A percentile compares a stretch with the other conserved stretches of the same genome.
These are phyloP conservation scores for Halcyon badia DNA, from an alignment of 2,797 vertebrate species.

Conservation along the genomic window DNA sequence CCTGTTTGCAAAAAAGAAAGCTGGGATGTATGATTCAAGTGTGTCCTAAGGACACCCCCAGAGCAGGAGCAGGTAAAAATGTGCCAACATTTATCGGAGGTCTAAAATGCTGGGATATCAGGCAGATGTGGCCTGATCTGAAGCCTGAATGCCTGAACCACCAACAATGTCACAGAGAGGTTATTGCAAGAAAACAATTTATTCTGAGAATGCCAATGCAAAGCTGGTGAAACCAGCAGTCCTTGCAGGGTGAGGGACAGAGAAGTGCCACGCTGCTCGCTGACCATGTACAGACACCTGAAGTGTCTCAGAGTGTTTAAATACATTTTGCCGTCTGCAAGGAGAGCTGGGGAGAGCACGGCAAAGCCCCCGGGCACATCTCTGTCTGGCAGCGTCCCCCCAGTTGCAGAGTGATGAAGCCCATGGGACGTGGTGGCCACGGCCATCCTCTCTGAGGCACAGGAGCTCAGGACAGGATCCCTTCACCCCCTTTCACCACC, in stretches of 20 bases:
- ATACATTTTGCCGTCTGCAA: neutral
- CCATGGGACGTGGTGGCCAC: accelerated
- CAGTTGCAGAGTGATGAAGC: accelerated
- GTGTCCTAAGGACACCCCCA: neutral
- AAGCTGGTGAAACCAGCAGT: neutral
- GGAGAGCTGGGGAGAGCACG: neutral
- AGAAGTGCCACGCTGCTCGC: accelerated
- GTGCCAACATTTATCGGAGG: neutral
- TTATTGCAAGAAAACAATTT: neutral
- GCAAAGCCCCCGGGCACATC: accelerated
- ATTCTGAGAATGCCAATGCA: neutral
- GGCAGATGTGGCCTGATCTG: neutral
- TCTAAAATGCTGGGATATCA: neutral
- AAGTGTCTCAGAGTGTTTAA: neutral
- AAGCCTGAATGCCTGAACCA: neutral
- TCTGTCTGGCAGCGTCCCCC: neutral
- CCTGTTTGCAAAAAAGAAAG: neutral
- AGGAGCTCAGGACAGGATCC: accelerated
- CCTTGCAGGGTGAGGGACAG: neutral
- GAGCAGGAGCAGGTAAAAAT: neutral
- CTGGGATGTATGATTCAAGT: neutral
- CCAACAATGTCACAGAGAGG: neutral
- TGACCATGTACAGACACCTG: neutral
- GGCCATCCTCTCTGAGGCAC: neutral
- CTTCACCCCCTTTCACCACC: neutral